Conservation (phyloP, 53 echinoderm and acorn worm genomes). For the Henricia sp. region DNA sequence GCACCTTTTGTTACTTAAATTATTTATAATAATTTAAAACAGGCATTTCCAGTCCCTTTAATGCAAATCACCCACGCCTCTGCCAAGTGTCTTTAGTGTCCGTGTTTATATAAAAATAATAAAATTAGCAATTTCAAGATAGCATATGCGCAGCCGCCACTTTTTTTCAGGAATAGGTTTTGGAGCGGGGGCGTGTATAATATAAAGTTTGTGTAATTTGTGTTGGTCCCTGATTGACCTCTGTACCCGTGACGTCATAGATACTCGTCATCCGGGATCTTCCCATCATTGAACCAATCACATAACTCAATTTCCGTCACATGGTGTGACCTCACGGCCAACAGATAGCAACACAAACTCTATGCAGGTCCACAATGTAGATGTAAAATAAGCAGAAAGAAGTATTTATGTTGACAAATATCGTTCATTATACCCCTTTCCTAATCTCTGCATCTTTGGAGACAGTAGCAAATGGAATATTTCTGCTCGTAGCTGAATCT, state of each 20-base stretch:
- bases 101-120: too few species aligned
- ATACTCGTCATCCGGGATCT: conserved; percentile 69
- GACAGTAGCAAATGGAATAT: conserved; percentile 54
- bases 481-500: conserved; percentile 48
- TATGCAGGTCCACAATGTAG: conserved; percentile 43
- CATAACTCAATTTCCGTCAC: conserved; percentile 36
- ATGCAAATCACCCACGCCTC: too few species aligned
- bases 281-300: conserved; percentile 54
- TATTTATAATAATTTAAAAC: too few species aligned
- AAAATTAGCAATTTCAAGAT: too few species aligned
- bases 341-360: conserved; percentile 78
- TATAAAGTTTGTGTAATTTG: conserved; percentile 24
- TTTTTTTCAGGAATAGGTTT: too few species aligned
- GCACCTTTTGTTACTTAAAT: too few species aligned
- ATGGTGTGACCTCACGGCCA: conserved; percentile 71
- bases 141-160: too few species aligned
- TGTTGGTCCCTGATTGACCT: conserved; percentile 45
- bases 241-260: conserved; percentile 67
- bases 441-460: conserved; percentile 16
- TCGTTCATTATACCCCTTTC: conserved; percentile 49
- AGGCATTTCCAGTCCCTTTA: too few species aligned
- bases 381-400: conserved; percentile 59
- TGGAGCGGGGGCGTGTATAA: too few species aligned
- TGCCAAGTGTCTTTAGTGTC: too few species aligned
- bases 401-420: conserved; percentile 36